Conservation (phyloP, 2,797 vertebrate species). For the Kryptolebias ocellatus region DNA sequence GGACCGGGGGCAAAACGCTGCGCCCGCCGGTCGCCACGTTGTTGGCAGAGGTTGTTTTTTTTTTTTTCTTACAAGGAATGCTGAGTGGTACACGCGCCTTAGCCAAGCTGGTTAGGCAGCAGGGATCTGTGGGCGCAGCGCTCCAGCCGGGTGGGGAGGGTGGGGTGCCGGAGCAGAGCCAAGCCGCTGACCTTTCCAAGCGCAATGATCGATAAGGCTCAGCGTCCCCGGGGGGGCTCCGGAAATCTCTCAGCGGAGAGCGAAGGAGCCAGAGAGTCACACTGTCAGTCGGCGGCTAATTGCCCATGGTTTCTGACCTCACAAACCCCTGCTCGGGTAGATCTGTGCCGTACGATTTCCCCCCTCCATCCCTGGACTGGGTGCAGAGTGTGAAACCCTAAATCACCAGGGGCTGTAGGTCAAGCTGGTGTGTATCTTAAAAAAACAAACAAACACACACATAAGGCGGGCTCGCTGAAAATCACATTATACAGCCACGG, state of each 20-base stretch:
- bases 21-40: neutral
- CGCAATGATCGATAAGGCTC: slow-evolving; percentile 72
- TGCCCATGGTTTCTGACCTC: slow-evolving; percentile 65
- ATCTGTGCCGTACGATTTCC: slow-evolving; percentile 51
- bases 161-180: slow-evolving; percentile 59
- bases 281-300: slow-evolving; percentile 78
- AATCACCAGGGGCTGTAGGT: slow-evolving; percentile 13
- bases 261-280: slow-evolving; percentile 68
- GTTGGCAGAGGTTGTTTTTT: slow-evolving; percentile 11
- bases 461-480: neutral
- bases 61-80: slow-evolving; percentile 7
- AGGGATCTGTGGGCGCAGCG: slow-evolving; percentile 33
- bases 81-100: neutral
- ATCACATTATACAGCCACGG: no score
- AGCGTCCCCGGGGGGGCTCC: slow-evolving; percentile 67
- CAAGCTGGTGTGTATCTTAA: neutral
- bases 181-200: slow-evolving; percentile 78
- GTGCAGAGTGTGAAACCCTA: slow-evolving; percentile 42
- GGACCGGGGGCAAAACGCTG: neutral
- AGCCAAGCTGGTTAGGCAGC: slow-evolving; percentile 33
- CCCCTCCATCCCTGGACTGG: slow-evolving; percentile 19
- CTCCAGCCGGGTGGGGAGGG: slow-evolving; percentile 32
- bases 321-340: slow-evolving; percentile 49
- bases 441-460: slow-evolving; percentile 6
- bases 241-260: slow-evolving; percentile 76